Conservation (phyloP, 1,140 invertebrate genomes). For the Mya arenaria region DNA sequence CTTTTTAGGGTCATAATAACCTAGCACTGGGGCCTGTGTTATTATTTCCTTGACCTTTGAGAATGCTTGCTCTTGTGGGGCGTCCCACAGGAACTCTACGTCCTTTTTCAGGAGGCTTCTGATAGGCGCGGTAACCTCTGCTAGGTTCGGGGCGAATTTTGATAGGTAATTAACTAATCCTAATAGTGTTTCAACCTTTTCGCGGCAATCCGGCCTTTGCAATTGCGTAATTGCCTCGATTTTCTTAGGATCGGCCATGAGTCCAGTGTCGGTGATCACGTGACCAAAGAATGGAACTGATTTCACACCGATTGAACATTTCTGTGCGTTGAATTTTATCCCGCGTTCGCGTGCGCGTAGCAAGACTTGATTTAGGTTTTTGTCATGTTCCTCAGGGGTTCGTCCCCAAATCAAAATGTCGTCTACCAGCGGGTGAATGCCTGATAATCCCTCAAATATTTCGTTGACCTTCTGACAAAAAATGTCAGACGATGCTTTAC, state of each 20-base stretch:
- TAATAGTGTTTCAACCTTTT: constrained; percentile 76
- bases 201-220: constrained; percentile 68
- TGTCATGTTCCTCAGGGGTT: constrained; percentile 27
- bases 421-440: constrained; percentile 72
- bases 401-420: constrained; percentile 73
- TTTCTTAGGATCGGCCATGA: constrained; percentile 75
- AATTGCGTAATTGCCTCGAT: constrained; percentile 71
- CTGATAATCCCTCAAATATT: constrained; percentile 54
- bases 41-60: too few species aligned
- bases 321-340: constrained; percentile 78
- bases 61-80: constrained; percentile 71
- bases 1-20: constrained; percentile 2
- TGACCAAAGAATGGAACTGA: constrained; percentile 47
- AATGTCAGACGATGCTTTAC: constrained; percentile 26
- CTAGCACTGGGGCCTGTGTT: not conserved
- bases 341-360: constrained; percentile 77
- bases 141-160: constrained; percentile 76
- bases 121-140: constrained; percentile 47
- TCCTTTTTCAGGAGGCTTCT: constrained; percentile 49
- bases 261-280: constrained; percentile 65
- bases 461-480: constrained; percentile 63
- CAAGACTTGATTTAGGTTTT: constrained; percentile 67
- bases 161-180: constrained; percentile 80
- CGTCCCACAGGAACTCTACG: constrained; percentile 57
- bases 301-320: constrained; percentile 54